Conservation (phyloP, 2,888 invertebrate genomes). For the Uropetala carovei region DNA sequence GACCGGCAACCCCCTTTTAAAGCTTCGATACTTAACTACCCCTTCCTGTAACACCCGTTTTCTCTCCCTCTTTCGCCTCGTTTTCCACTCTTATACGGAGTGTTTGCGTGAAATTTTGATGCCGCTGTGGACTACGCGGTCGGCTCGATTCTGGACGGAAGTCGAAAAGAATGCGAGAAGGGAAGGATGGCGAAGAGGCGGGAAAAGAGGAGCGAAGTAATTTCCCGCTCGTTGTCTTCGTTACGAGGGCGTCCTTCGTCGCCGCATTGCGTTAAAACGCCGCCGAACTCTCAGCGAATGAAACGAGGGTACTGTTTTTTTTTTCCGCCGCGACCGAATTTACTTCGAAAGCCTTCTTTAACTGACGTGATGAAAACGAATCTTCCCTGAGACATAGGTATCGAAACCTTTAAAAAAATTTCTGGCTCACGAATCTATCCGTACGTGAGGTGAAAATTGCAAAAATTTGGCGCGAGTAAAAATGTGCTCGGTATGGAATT, state of each 20-base stretch:
- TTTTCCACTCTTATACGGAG: not conserved
- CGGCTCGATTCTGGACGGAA: not conserved
- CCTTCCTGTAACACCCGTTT: not conserved
- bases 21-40: too few relatives aligned
- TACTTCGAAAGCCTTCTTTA: too few relatives aligned
- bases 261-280: not conserved
- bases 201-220: not conserved
- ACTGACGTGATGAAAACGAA: too few relatives aligned
- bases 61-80: not conserved
- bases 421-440: too few relatives aligned
- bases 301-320: not conserved
- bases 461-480: too few relatives aligned
- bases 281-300: not conserved
- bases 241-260: not conserved
- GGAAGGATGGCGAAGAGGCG: not conserved
- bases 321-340: too few relatives aligned
- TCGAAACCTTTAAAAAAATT: too few relatives aligned
- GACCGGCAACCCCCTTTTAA: too few relatives aligned
- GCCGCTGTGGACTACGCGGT: not conserved
- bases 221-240: not conserved
- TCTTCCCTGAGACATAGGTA: too few relatives aligned
- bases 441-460: too few relatives aligned
- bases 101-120: conserved; percentile 24
- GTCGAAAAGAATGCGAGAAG: not conserved
- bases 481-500: too few relatives aligned